Evolutionary conservation across 1,140 invertebrate species (phyloP), one percentile per base, ranked within the genome.

Genomic region (Dendroctonus ponderosae): DNA sequence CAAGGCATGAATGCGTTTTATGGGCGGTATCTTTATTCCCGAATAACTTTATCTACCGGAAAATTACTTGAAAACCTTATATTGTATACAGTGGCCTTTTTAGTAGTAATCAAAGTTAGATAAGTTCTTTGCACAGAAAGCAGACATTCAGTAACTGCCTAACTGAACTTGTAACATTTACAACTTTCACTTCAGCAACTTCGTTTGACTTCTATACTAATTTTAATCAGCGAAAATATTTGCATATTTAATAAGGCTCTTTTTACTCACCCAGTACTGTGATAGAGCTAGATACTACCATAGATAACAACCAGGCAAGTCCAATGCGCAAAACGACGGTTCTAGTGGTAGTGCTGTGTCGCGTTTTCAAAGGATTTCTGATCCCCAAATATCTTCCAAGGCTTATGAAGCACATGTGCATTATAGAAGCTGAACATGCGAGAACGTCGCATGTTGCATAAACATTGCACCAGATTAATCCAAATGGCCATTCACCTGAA

Each of bases 321-420:
- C 88, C 87, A 52, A 96, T 93, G 79, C 93, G 92, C 71, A 93
- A 84, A 37, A 88, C 86, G 7, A 93, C 89, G 65, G 91, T 81
- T 46, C 89, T 83, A 72, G 90, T 91, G 2, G 91, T 92, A 14
- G 86, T 88, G 57, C 84, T 86, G 74, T 89, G 89, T 14, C 92
- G 81, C 8, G 89, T 92, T 72, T 89, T 90, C 68, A 98, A 79
- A 0, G 95, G 95, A 79, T 93, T 93, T 41, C 92, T 84, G 64
- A 98, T 96, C 48, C 93, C 93, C 64, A 96, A 79, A 79, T 96
- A 98, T 72, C 95, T 86, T 66, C 94, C 93, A 68, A 98, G 83
- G 43, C 91, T 94, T 77, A 98, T 97, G 80, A 94, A 95, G 77
- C 94, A 96, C 93, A 98, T 97, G 84, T 98, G 96, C 87, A 96